Evolutionary conservation across 2,797 vertebrate species (phyloP).

Genomic region (Fundulus diaphanus): DNA sequence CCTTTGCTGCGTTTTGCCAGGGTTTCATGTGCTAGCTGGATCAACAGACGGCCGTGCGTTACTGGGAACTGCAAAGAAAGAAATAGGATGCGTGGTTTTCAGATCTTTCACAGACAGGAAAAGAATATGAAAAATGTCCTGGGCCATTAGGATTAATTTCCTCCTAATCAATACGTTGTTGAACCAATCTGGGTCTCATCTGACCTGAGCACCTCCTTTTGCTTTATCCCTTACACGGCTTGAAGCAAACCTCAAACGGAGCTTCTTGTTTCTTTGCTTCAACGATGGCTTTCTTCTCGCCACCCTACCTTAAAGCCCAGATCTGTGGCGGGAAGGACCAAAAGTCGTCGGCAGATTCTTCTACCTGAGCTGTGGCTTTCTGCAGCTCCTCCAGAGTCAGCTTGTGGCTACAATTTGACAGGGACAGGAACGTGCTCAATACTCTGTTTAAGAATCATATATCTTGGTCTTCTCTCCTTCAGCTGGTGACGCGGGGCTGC

Average conservation of each 20-base stretch:
- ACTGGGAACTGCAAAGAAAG: background rate
- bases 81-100: background rate
- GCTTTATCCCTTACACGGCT: background rate
- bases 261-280: background rate
- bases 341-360: background rate
- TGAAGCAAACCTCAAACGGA: background rate
- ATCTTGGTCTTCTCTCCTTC: constrained; percentile 6
- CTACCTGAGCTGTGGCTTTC: background rate
- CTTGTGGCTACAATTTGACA: background rate
- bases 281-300: too few species aligned
- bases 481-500: constrained; percentile 92
- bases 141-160: background rate
- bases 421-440: background rate
- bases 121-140: background rate
- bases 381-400: background rate
- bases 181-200: background rate
- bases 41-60: background rate
- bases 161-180: background rate
- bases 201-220: background rate
- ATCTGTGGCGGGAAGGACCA: too few species aligned
- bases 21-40: background rate
- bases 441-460: background rate
- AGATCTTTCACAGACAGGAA: too few species aligned
- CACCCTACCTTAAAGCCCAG: too few species aligned
- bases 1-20: background rate